Conservation (phyloP, 64 coral and sea anemone species). For the Astreopora myriophthalma region DNA sequence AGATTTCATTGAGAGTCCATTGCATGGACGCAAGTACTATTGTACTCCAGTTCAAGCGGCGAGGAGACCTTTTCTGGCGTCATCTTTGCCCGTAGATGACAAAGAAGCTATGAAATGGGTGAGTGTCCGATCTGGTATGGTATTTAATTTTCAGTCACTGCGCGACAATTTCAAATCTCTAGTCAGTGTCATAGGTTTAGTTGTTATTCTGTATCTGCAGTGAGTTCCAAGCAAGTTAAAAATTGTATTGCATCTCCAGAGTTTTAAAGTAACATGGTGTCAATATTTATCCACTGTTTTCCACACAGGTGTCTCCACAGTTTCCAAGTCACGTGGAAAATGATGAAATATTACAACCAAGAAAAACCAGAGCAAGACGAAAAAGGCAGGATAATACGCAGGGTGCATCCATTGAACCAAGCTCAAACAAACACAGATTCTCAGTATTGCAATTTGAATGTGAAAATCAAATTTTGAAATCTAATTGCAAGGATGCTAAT, state of each 20-base stretch:
- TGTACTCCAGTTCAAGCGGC: constrained; percentile 92
- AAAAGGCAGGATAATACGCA: background rate
- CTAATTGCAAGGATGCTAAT: background rate
- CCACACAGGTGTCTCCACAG: background rate
- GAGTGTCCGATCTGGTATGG: too few species aligned
- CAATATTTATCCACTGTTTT: background rate
- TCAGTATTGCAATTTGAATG: constrained; percentile 1
- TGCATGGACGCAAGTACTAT: constrained; percentile 75
- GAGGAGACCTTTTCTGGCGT: constrained; percentile 84
- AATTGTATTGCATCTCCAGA: too few species aligned
- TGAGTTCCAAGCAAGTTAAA: too few species aligned
- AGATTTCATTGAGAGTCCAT: constrained; percentile 84
- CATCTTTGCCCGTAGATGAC: constrained; percentile 75
- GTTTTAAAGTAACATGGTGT: too few species aligned
- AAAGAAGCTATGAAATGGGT: constrained; percentile 83
- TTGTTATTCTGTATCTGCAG: too few species aligned
- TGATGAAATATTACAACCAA: constrained; percentile 21
- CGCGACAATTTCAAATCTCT: too few species aligned
- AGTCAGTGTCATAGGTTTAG: too few species aligned
- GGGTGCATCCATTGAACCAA: background rate
- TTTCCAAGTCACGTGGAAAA: background rate
- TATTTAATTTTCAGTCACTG: too few species aligned
- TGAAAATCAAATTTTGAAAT: background rate
- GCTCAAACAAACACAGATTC: constrained; percentile 7
- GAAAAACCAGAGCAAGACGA: constrained; percentile 13